Evolutionary conservation across 2,113 vertebrate species (phyloP), one percentile per base, ranked within the genome.

Genomic region (Cavia aperea): DNA sequence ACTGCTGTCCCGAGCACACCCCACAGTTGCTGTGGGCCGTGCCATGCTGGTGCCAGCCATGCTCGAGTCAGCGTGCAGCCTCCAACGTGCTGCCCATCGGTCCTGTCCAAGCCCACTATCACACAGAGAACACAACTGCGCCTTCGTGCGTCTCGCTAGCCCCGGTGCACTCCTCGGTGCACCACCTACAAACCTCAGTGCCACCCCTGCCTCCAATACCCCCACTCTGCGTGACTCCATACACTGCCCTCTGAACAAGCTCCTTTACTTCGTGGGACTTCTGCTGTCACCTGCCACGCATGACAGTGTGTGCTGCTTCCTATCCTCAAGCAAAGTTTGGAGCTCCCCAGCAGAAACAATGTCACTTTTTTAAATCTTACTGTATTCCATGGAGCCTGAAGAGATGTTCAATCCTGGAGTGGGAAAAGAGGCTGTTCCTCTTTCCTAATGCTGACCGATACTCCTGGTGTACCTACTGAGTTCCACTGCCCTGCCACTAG

Each of bases 271-370:
- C 83, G 7, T 36, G 85, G 11, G 73, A 89, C 18, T 83, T 75
- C 63, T 54, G 19, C 12, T 72, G 84, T 92, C 72, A 24, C 60
- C 54, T 19, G 46, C n/a, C 62, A 77, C 81, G 4, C 33, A 1
- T 82, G 60, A 39, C 10, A 60, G 43, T 14, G 1, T 78, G 24
- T 75, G 18, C 73, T 43, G 85, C 29, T 86, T 79, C 43, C 36
- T 43, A 83, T 49, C 18, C 46, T 91, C 81, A 90, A 93, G 84
- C 88, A 82, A 62, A 86, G 68, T 58, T 77, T 46, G 86, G 62
- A 86, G 75, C 18, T 91, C 66, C 60, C 46, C 56, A 24, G 77
- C 2, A 39, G 23, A 85, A 85, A 62, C 4, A 5, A 62, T 4
- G 7, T 26, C 72, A 84, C 4, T 60, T 84, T 79, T 88, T 87